phyloP scores from a whole-genome alignment of 2,113 vertebrate genomes.

The Mobula hypostoma region DNA sequence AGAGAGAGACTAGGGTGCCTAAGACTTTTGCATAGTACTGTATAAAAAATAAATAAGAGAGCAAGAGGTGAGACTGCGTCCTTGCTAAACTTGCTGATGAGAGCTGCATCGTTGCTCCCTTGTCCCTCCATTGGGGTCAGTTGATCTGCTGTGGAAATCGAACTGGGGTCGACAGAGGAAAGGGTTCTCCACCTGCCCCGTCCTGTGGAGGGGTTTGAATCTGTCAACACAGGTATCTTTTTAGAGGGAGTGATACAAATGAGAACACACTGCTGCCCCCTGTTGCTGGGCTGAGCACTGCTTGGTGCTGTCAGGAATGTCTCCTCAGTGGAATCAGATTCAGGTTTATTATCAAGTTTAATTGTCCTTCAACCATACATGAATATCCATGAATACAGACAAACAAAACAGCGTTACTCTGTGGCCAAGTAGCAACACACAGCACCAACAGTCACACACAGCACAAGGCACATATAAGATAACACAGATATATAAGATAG shows the following conservation, averaged over 20 bases:
- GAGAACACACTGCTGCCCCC: background rate
- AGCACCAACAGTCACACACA: no score
- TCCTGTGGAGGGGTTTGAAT: conserved; percentile 33
- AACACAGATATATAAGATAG: no score
- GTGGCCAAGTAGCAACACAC: no score
- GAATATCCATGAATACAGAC: no score
- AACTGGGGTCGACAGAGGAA: background rate
- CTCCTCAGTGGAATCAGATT: background rate
- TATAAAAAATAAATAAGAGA: no score
- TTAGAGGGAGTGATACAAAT: background rate
- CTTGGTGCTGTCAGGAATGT: background rate
- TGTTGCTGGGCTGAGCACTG: background rate
- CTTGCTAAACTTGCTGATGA: conserved; percentile 39
- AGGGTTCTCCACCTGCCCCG: conserved; percentile 25
- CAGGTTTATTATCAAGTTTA: no score
- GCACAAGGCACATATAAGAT: no score
- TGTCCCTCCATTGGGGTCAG: background rate
- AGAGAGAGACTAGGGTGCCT: no score
- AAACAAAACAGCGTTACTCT: no score
- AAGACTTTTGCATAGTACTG: no score
- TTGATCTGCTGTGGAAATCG: background rate
- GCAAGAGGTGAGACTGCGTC: conserved; percentile 38
- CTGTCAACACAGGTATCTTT: conserved; percentile 49
- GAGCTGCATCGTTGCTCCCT: conserved; percentile 35
- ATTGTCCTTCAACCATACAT: no score